phyloP scores from a whole-genome alignment of 2,113 vertebrate genomes.

The Hippocampus guttulatus region DNA sequence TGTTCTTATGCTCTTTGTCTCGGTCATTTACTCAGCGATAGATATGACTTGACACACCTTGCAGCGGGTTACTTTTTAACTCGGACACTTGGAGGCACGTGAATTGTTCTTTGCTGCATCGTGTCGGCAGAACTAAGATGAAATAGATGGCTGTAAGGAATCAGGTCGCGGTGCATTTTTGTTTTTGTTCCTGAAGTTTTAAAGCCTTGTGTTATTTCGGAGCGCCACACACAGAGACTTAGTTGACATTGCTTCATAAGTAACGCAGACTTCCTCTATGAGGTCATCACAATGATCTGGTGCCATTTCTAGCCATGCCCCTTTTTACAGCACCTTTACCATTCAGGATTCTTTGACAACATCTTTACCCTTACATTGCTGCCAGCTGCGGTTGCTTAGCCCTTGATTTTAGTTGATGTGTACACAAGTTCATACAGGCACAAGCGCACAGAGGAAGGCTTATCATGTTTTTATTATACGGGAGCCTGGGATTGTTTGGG shows the following conservation, averaged over 20 bases:
- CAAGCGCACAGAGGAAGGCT: constrained; percentile 28
- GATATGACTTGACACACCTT: constrained; percentile 2
- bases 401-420: constrained; percentile 25
- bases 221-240: neutral
- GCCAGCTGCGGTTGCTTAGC: constrained; percentile 11
- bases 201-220: neutral
- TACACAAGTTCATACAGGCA: constrained; percentile 33
- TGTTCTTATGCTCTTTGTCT: neutral
- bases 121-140: too few species aligned
- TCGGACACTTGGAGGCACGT: neutral
- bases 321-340: constrained; percentile 27
- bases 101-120: neutral
- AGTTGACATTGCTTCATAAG: neutral
- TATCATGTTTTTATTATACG: constrained; percentile 47
- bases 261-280: constrained; percentile 24
- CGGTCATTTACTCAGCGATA: neutral
- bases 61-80: constrained; percentile 7
- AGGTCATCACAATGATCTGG: constrained; percentile 29
- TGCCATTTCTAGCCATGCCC: constrained; percentile 24
- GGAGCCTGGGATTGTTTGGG: constrained; percentile 54
- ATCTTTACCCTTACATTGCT: neutral
- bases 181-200: neutral
- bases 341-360: constrained; percentile 32
- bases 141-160: too few species aligned
- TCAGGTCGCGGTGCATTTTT: neutral